Evolutionary conservation across 2,113 vertebrate genomes (phyloP), one percentile per base, ranked within the genome.

Genomic region (Oncorhynchus keta): DNA sequence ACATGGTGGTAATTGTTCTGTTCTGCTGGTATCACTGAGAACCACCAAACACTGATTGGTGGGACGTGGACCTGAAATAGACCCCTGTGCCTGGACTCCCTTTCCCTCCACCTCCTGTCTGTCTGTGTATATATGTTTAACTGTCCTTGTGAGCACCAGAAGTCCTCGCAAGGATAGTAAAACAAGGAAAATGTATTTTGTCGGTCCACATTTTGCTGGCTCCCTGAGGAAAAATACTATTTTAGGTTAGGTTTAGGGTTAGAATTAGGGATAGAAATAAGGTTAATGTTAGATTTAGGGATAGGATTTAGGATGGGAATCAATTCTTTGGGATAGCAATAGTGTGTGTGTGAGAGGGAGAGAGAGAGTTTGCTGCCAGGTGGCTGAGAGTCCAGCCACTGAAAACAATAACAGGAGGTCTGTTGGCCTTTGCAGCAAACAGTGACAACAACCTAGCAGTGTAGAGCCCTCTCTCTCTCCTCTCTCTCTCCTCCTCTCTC

Each of bases 401-500:
- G 79, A 87, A 87, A 87, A 93, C 90, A 92, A 90, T 85, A 88
- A 86, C 77, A 86, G 84, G 83, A 93, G 88, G 82, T 86, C 71
- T 82, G 80, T 68, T 77, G 75, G 84, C 77, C 84, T 82, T 45
- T 12, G n/a, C 77, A 82, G 70, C 87, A 87, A 90, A 83, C 78
- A 35, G 79, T 78, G 79, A 90, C 85, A 81, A 75, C 39, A 78
- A 84, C 72, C 74, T 35, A 16, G 35, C 16, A 4, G 76, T 83
- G 76, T 66, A 73, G 75, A 77, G 75, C 82, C 82, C 70, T 73
- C 39, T 0, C 39, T 1, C 7, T 39, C 74, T 55, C 57, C 79
- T 70, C 39, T 45, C 24, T 24, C 24, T 24, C 24, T 24, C 24
- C n/a, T n/a, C n/a, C n/a, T n/a, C n/a, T 24, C 24, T 24, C 24